Percentiles rank a stretch among this genome's conserved stretches.
Conservation (phyloP, 1,140 invertebrate species). For the Lepidurus apus region DNA sequence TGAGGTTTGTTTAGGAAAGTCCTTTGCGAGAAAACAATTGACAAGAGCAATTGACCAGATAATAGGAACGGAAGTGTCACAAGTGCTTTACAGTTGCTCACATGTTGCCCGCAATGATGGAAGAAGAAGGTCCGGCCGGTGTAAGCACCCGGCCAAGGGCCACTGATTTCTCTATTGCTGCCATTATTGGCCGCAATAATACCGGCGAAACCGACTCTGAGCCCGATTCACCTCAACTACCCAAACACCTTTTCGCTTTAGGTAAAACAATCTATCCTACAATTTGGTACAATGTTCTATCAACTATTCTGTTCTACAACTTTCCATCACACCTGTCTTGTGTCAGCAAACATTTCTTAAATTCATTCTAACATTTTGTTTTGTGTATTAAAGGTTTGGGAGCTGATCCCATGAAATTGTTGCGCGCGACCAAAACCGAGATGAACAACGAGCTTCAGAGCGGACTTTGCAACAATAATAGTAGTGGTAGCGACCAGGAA, state of each 20-base stretch:
- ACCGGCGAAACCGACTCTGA: background rate
- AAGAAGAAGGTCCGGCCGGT: constrained; percentile 36
- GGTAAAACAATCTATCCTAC: background rate
- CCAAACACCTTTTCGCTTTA: background rate
- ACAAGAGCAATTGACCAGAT: background rate
- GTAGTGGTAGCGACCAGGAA: background rate
- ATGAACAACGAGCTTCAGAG: background rate
- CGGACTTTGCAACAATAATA: constrained; percentile 3
- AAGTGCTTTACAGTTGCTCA: background rate
- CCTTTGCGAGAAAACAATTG: background rate
- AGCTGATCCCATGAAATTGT: background rate
- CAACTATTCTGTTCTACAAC: too few species aligned
- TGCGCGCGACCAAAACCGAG: background rate
- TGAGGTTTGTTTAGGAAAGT: background rate
- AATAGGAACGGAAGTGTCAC: background rate
- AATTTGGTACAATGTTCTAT: background rate
- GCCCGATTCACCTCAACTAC: constrained; percentile 6
- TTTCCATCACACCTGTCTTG: too few species aligned
- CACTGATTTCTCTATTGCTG: constrained; percentile 88
- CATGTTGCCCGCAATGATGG: constrained; percentile 43
- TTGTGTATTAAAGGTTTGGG: background rate
- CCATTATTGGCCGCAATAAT: constrained; percentile 68
- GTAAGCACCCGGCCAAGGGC: constrained; percentile 45
- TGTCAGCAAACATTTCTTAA: too few species aligned
- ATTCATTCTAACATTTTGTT: background rate